phyloP scores from a whole-genome alignment of 2,888 invertebrate genomes.

The Eucera pruinosa region DNA sequence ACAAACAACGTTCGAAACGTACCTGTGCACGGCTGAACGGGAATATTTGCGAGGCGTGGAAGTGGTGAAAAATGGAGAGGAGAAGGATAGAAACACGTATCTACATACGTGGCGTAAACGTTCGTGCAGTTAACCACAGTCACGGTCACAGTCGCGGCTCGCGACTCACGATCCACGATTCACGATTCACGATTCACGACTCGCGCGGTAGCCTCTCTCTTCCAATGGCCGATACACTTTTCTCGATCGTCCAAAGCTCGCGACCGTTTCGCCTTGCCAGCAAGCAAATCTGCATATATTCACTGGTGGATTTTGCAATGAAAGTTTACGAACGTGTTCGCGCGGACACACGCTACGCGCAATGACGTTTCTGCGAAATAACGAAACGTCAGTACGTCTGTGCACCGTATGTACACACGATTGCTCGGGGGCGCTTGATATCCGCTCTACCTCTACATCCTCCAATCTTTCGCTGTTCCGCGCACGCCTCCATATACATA shows the following conservation, averaged over 20 bases:
- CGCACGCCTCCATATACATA: too few species aligned
- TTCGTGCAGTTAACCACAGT: constrained; percentile 37
- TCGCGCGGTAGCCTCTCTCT: constrained; percentile 12
- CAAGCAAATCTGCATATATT: constrained; percentile 3
- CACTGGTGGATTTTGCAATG: neutral
- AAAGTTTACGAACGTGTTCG: constrained; percentile 8
- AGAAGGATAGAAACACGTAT: constrained; percentile 22
- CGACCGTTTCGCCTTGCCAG: neutral
- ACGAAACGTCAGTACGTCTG: constrained; percentile 46
- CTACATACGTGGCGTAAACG: constrained; percentile 53
- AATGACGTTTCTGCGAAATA: constrained; percentile 45
- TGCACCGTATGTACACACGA: constrained; percentile 2
- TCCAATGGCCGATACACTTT: constrained; percentile 5
- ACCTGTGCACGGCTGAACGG: too few species aligned
- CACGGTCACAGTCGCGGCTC: too few species aligned
- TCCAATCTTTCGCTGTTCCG: too few species aligned
- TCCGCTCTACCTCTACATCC: too few species aligned
- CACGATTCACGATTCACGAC: too few species aligned
- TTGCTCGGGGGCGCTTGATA: constrained; percentile 41
- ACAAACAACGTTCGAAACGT: constrained; percentile 50
- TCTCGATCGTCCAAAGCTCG: neutral
- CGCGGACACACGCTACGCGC: constrained; percentile 2
- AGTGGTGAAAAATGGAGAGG: too few species aligned
- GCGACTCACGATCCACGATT: too few species aligned
- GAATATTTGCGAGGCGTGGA: too few species aligned